Conservation (phyloP, 2,888 invertebrate species). For the Doris montereyensis region DNA sequence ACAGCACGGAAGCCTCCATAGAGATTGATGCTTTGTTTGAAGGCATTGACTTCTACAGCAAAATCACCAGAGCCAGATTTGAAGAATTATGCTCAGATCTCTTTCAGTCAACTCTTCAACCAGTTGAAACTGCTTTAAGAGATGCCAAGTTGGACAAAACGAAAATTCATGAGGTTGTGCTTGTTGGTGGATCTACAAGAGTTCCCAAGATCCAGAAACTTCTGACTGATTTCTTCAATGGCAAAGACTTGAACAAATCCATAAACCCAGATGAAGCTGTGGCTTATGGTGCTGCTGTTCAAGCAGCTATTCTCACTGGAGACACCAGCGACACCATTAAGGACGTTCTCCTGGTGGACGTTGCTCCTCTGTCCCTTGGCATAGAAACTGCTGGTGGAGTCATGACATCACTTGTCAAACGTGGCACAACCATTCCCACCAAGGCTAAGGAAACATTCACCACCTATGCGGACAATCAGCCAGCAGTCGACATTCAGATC, state of each 20-base stretch:
- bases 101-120: conserved; percentile 93
- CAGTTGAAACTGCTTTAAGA: conserved; percentile 93
- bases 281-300: conserved; percentile 77
- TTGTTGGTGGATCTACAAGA: conserved; percentile 91
- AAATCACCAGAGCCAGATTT: conserved; percentile 93
- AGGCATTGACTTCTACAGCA: conserved; percentile 95
- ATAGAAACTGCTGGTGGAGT: conserved; percentile 76
- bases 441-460: conserved; percentile 78
- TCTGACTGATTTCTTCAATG: conserved; percentile 78
- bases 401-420: conserved; percentile 59
- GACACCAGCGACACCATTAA: conserved; percentile 80
- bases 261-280: conserved; percentile 98
- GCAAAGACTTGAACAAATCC: no score
- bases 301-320: conserved; percentile 81
- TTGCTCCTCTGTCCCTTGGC: conserved; percentile 70
- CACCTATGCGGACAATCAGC: conserved; percentile 91
- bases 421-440: conserved; percentile 71
- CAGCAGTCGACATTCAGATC: conserved; percentile 75
- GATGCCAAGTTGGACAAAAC: conserved; percentile 92
- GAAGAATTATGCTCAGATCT: conserved; percentile 98
- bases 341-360: conserved; percentile 86
- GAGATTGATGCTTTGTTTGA: conserved; percentile 95
- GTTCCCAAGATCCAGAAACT: conserved; percentile 97
- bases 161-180: conserved; percentile 83
- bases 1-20: no score